Base-by-base conservation (phyloP, 2,113 vertebrate species). In the Oreochromis aureus region DNA sequence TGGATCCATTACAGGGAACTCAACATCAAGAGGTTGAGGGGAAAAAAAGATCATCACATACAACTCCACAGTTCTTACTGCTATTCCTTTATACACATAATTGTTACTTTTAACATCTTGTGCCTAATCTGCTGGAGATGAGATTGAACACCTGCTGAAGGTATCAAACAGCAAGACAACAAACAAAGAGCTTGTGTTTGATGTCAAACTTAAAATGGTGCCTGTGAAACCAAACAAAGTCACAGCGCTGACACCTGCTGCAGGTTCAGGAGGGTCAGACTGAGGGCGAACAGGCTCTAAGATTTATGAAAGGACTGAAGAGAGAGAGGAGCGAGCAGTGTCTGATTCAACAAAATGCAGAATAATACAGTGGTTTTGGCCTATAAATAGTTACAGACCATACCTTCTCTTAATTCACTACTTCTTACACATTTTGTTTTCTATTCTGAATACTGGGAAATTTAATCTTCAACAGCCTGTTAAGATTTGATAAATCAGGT, bases 171-270 rank as follows among this genome's bases (percentile, higher is more conserved):
- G 41, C 69, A 53, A 76, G 63, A 81, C 83, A 89, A 91, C 88
- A 92, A 87, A 93, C 32, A 76, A 15, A 5, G 27, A 85, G 34
- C 46, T 34, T 80, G 7, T 87, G 83, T 94, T 90, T 93, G 86
- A 95, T 91, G 84, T 86, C 22, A 9, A 44, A 39, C 84, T 63
- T 53, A 83, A 83, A 89, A 69, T 84, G 76, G 79, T 78, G 54
- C 83, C 24, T 61, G 46, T 79, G 46, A 82, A 48, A 76, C 6
- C 84, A 39, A 59, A 78, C 46, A 80, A 53, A 82, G 71, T 63
- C 59, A 46, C 81, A 32, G 76, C 10, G 18, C 48, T 53, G 58
- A 80, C 88, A 94, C 58, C 93, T 91, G 92, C 86, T 54, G 13
- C 73, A 54, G 84, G 86, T 24, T 82, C 81, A 87, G 18, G 4